A percentile compares a stretch with the other conserved stretches of the same genome.
Conservation (phyloP, 2,888 invertebrate species). For the Eupithecia subumbrata region DNA sequence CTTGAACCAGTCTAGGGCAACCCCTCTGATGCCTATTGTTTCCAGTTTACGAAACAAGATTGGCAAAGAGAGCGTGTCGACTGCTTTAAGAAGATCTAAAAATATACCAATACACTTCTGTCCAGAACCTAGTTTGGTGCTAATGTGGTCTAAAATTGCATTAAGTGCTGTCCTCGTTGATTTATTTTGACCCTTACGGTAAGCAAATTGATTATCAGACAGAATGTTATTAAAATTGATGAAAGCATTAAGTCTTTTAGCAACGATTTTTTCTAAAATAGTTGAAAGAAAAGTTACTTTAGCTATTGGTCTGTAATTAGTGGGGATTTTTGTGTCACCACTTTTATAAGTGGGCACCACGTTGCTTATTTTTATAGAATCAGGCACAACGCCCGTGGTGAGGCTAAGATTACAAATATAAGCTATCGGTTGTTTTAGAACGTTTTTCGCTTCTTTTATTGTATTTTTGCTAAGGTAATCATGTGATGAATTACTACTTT, state of each 20-base stretch:
- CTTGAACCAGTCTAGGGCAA: constrained; percentile 26
- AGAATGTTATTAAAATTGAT: neutral
- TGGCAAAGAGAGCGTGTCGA: constrained; percentile 32
- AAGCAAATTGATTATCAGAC: neutral
- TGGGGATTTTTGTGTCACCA: neutral
- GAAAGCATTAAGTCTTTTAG: neutral
- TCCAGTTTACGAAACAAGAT: constrained; percentile 33
- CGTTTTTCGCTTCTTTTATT: neutral
- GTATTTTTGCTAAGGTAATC: neutral
- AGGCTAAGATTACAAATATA: neutral
- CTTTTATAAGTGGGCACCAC: neutral
- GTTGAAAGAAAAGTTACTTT: neutral
- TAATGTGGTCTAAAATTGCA: neutral
- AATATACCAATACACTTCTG: constrained; percentile 31
- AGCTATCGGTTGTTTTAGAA: neutral
- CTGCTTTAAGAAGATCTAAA: constrained; percentile 32
- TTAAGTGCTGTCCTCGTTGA: neutral
- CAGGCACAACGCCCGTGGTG: neutral
- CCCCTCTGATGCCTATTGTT: constrained; percentile 23
- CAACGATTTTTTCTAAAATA: neutral
- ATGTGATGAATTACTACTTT: neutral
- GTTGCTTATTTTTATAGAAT: neutral
- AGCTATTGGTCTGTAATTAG: neutral
- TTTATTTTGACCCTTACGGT: neutral
- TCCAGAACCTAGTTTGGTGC: constrained; percentile 3